Percentiles rank a stretch among this genome's conserved stretches.
Conservation (phyloP, 2,888 invertebrate genomes). For the Nymphalis c-album region DNA sequence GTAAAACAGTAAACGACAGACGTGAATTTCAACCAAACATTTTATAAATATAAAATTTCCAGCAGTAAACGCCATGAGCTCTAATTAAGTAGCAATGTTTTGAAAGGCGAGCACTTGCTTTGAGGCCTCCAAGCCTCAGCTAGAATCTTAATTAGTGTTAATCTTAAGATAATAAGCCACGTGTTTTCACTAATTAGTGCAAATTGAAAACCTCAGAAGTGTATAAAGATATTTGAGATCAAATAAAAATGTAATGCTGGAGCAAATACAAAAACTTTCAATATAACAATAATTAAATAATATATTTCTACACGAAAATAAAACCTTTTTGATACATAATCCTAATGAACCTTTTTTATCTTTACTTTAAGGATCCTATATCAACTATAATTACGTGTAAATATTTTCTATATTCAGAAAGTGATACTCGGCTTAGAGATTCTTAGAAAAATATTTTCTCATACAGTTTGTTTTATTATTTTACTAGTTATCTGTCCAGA, state of each 20-base stretch:
- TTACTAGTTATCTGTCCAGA: no score
- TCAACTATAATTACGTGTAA: no score
- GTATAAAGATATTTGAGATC: constrained; percentile 23
- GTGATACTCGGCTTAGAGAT: no score
- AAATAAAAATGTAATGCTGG: constrained; percentile 15
- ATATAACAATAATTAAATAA: background rate
- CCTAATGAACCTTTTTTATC: no score
- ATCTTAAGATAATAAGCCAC: constrained; percentile 76
- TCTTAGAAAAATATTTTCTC: no score
- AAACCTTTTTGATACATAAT: background rate
- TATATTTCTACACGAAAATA: background rate
- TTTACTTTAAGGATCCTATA: no score
- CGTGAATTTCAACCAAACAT: constrained; percentile 25
- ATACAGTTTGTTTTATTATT: no score
- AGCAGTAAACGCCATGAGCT: constrained; percentile 45
- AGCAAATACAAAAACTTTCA: background rate
- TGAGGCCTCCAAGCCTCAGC: constrained; percentile 57
- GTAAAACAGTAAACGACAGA: constrained; percentile 25
- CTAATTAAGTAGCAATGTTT: constrained; percentile 67
- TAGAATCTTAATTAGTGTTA: constrained; percentile 74
- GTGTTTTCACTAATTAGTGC: constrained; percentile 70
- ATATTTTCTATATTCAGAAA: no score
- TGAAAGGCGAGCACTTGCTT: constrained; percentile 69
- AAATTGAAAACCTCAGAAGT: constrained; percentile 52
- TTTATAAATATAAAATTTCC: constrained; percentile 34